Conservation (phyloP, 1,140 invertebrate genomes). For the Mycetomoellerius zeteki region DNA sequence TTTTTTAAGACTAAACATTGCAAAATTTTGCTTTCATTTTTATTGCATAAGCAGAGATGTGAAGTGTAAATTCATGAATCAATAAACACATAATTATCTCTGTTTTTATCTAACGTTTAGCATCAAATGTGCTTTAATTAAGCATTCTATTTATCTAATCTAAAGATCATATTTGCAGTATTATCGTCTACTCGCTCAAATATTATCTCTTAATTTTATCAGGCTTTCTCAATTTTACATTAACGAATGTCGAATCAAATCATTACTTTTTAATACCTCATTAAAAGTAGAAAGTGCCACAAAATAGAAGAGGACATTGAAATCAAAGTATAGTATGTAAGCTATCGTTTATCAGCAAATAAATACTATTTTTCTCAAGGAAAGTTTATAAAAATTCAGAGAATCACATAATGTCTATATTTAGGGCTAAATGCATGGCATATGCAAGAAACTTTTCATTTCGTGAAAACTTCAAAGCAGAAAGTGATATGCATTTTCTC, state of each 20-base stretch:
- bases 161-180: neutral
- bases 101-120: neutral
- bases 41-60: neutral
- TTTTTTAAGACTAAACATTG: neutral
- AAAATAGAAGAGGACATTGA: neutral
- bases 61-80: neutral
- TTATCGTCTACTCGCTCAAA: neutral
- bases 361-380: constrained; percentile 4
- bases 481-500: neutral
- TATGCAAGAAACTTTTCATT: neutral
- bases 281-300: constrained; percentile 1
- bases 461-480: constrained; percentile 5
- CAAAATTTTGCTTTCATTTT: neutral
- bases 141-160: constrained; percentile 25
- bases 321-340: neutral
- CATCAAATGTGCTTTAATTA: neutral
- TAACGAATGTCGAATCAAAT: neutral
- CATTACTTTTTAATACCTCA: neutral
- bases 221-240: neutral
- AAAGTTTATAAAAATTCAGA: constrained; percentile 19
- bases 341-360: neutral
- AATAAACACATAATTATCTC: neutral
- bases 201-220: constrained; percentile 22
- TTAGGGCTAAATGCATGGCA: neutral
- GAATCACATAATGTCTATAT: neutral